Evolutionary conservation across 2,797 vertebrate genomes (phyloP).

Genomic region (Serranus cabrilla): DNA sequence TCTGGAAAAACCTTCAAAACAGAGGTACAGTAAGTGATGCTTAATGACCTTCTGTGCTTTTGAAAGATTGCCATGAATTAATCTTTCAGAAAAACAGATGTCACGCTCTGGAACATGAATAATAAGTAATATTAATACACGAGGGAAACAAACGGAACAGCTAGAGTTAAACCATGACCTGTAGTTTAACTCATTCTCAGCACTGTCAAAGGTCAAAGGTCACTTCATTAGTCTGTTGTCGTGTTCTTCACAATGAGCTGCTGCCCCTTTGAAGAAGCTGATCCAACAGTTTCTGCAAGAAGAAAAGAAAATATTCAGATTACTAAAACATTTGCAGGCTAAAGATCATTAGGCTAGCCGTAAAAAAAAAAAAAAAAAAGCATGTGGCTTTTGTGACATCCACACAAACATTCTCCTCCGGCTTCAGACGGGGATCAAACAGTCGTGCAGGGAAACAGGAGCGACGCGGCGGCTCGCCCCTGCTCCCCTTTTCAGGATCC

Average conservation of each 20-base stretch:
- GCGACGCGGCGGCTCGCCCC: background rate
- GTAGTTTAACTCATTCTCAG: conserved; percentile 19
- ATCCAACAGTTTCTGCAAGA: conserved; percentile 90
- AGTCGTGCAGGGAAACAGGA: conserved; percentile 8
- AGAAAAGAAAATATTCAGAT: conserved; percentile 37
- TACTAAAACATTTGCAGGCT: background rate
- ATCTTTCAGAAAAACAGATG: conserved; percentile 50
- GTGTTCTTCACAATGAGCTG: conserved; percentile 75
- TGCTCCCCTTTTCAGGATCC: conserved; percentile 29
- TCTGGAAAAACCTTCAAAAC: conserved; percentile 29
- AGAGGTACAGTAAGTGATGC: background rate
- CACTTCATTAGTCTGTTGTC: conserved; percentile 16
- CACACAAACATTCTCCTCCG: background rate
- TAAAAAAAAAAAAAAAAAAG: background rate
- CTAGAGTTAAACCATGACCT: background rate
- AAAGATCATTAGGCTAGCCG: background rate
- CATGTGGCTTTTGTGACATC: background rate
- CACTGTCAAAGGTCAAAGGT: background rate
- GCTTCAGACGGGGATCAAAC: conserved; percentile 22
- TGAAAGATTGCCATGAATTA: conserved; percentile 27
- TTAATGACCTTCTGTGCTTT: conserved; percentile 29
- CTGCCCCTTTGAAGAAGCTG: conserved; percentile 90
- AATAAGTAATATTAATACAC: background rate
- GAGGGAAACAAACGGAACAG: conserved; percentile 1
- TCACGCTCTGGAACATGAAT: conserved; percentile 7